Conservation (phyloP, 2,888 invertebrate genomes). For the Chloromyia formosa region DNA sequence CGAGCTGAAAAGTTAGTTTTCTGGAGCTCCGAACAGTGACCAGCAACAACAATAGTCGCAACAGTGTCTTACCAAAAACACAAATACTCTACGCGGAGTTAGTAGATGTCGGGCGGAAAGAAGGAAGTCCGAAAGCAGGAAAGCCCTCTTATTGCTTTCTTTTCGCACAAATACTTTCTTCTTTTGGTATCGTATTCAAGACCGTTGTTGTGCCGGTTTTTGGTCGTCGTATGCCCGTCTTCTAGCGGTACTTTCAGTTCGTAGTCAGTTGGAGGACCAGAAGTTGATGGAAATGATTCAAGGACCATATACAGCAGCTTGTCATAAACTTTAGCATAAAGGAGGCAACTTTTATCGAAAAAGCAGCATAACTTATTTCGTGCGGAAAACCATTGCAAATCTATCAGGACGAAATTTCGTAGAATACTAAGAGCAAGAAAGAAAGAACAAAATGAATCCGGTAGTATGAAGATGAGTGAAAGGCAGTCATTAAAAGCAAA, state of each 20-base stretch:
- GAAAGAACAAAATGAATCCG: neutral
- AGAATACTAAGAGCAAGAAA: slow-evolving; percentile 7
- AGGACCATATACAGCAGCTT: neutral
- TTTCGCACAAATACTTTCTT: neutral
- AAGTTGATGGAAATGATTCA: neutral
- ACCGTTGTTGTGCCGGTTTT: no score
- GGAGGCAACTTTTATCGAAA: neutral
- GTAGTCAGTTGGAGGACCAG: no score
- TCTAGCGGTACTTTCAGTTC: no score
- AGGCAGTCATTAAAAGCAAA: neutral
- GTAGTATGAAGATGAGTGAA: no score
- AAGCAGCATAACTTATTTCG: slow-evolving; percentile 27
- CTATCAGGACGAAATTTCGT: slow-evolving; percentile 27
- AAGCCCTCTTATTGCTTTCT: neutral
- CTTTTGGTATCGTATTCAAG: no score
- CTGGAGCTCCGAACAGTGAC: neutral
- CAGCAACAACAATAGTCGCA: neutral
- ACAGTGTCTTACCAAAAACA: neutral
- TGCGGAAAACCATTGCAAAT: slow-evolving; percentile 35
- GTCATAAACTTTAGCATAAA: slow-evolving; percentile 1
- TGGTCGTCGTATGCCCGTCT: no score
- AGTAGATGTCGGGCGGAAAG: neutral
- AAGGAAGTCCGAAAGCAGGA: neutral
- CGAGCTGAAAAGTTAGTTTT: slow-evolving; percentile 12
- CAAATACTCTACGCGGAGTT: no score